These are phyloP conservation scores for Chondrilla cf. caribensis DNA, from an alignment of 37 sponge, comb jelly and placozoan genomes.

Conservation along the genomic window DNA sequence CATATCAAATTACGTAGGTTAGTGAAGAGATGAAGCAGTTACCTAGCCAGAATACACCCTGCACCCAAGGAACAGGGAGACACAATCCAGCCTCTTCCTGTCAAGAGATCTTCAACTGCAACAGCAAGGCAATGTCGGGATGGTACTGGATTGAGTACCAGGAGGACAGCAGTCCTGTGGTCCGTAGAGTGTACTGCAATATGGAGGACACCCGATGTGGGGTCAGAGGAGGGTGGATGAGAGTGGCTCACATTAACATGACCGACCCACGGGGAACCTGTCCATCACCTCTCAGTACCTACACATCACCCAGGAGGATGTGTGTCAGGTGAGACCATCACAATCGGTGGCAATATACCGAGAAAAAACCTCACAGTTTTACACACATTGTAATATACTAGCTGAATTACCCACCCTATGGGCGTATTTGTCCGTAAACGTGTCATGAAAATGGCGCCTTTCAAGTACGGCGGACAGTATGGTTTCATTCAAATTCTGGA, in stretches of 20 bases:
- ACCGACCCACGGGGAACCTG: constrained; percentile 23
- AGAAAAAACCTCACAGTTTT: too few relatives aligned
- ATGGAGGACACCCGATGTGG: constrained; percentile 15
- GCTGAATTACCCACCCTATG: too few relatives aligned
- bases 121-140: not conserved
- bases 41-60: too few relatives aligned
- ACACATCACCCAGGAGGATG: constrained; percentile 3
- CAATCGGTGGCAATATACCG: too few relatives aligned
- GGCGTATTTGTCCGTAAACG: too few relatives aligned
- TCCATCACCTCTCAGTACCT: not conserved
- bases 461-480: too few relatives aligned
- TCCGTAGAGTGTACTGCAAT: not conserved
- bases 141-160: constrained; percentile 1
- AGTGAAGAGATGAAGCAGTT: too few relatives aligned
- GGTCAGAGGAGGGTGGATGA: constrained; percentile 29
- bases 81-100: not conserved
- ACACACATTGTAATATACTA: too few relatives aligned
- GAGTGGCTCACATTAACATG: constrained; percentile 37
- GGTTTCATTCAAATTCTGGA: too few relatives aligned
- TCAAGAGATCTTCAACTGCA: not conserved
- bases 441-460: too few relatives aligned
- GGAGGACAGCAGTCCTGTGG: not conserved
- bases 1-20: too few relatives aligned
- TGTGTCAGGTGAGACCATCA: constrained; percentile 21
- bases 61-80: too few relatives aligned